Conservation (phyloP, 2,888 invertebrate genomes). For the Phorcus lineatus region DNA sequence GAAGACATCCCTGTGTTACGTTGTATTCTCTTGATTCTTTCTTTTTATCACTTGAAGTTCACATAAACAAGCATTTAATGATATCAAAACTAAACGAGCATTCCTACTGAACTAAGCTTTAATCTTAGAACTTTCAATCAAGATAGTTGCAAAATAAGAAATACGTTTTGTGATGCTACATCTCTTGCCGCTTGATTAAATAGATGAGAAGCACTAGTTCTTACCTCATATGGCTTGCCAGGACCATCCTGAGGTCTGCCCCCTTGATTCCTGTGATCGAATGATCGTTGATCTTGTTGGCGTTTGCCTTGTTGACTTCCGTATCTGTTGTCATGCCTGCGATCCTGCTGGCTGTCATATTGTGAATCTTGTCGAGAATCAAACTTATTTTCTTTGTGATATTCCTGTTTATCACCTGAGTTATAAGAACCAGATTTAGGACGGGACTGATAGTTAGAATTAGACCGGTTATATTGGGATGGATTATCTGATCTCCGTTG, state of each 20-base stretch:
- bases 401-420: background rate
- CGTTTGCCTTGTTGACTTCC: background rate
- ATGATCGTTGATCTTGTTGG: background rate
- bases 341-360: background rate
- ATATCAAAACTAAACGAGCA: too few species aligned
- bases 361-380: background rate
- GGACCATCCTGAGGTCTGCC: background rate
- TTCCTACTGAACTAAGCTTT: too few species aligned
- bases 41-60: too few species aligned
- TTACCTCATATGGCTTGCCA: conserved; percentile 9
- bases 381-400: background rate
- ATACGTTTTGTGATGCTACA: too few species aligned
- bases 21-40: too few species aligned
- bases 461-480: background rate
- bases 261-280: background rate
- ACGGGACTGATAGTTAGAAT: background rate
- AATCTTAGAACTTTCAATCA: too few species aligned
- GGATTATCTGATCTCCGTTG: conserved; percentile 1
- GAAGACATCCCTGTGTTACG: too few species aligned
- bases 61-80: too few species aligned
- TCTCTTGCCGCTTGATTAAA: too few species aligned
- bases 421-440: background rate
- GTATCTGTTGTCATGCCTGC: background rate
- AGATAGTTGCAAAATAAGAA: too few species aligned
- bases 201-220: too few species aligned